These are phyloP conservation scores for Tenthredo notha DNA, from an alignment of 2,888 invertebrate species.

Conservation along the genomic window DNA sequence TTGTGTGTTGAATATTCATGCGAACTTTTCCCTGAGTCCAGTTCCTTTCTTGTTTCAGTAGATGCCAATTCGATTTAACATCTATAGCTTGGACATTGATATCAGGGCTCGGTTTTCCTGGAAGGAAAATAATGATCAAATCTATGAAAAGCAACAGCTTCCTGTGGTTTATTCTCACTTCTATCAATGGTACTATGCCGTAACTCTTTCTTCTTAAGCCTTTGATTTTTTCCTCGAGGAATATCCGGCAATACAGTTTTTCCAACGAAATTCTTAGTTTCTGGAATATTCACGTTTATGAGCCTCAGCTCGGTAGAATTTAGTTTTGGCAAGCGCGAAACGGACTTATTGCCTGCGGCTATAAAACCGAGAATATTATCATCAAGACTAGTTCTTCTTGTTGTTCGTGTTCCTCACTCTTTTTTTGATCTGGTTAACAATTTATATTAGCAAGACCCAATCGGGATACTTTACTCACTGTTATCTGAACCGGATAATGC, in stretches of 20 bases:
- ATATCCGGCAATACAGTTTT: constrained; percentile 15
- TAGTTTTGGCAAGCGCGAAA: constrained; percentile 13
- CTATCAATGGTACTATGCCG: neutral
- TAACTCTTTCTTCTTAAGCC: neutral
- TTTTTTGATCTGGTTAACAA: neutral
- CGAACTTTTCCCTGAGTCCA: constrained; percentile 51
- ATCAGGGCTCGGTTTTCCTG: neutral
- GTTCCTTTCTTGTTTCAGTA: constrained; percentile 39
- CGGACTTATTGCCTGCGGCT: neutral
- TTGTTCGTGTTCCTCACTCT: neutral
- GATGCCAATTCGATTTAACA: constrained; percentile 63
- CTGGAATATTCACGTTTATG: neutral
- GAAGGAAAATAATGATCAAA: neutral
- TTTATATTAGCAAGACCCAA: neutral
- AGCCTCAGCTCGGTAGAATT: neutral
- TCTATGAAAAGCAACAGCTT: neutral
- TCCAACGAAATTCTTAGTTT: neutral
- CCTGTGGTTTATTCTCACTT: neutral
- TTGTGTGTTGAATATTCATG: constrained; percentile 48
- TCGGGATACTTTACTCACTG: constrained; percentile 2
- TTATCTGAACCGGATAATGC: constrained; percentile 8
- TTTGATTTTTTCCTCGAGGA: constrained; percentile 7
- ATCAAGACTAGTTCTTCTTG: neutral
- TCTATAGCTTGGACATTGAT: constrained; percentile 10
- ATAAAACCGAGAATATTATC: neutral